Evolutionary conservation across 1,140 invertebrate species (phyloP).

Genomic region (Achatina immaculata): DNA sequence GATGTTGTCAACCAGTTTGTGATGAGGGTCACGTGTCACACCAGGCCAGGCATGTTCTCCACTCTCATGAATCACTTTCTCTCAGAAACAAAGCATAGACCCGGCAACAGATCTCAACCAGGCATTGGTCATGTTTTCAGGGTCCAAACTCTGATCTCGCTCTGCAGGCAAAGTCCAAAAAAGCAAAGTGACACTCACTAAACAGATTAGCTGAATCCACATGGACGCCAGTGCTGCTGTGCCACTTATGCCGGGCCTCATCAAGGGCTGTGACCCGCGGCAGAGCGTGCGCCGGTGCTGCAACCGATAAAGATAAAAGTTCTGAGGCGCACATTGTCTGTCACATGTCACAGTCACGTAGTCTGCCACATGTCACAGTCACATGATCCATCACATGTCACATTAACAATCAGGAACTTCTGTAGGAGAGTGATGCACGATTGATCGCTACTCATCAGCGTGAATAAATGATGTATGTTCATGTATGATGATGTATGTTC

Average conservation of each 20-base stretch:
- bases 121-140: background rate
- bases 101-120: background rate
- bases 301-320: background rate
- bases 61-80: background rate
- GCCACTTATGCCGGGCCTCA: background rate
- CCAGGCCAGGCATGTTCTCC: too few relatives aligned
- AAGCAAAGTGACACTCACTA: background rate
- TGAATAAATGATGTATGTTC: too few relatives aligned
- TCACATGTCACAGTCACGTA: too few relatives aligned
- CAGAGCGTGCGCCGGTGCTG: background rate
- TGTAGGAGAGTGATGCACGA: too few relatives aligned
- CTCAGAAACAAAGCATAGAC: background rate
- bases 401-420: too few relatives aligned
- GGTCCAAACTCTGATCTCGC: background rate
- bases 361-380: too few relatives aligned
- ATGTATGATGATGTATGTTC: too few relatives aligned
- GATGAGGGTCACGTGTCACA: too few relatives aligned
- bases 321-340: background rate
- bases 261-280: background rate
- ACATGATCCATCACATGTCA: too few relatives aligned
- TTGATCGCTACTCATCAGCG: too few relatives aligned
- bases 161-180: background rate
- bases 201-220: background rate
- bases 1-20: background rate
- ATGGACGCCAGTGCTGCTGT: background rate